phyloP scores from a whole-genome alignment of 2,113 vertebrate genomes.

The Chlamydotis undulata region DNA sequence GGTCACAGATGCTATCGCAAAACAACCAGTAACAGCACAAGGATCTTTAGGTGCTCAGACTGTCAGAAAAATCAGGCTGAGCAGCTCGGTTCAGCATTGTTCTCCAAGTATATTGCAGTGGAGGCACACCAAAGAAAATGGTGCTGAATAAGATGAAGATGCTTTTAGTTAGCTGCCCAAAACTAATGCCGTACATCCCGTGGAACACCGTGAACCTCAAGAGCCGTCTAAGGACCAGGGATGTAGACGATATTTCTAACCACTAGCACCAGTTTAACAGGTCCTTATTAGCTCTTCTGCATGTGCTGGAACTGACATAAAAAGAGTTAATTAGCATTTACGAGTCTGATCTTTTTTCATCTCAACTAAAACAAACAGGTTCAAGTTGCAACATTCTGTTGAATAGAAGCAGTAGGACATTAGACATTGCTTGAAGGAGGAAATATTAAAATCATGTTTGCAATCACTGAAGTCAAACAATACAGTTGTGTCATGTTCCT shows the following conservation, averaged over 20 bases:
- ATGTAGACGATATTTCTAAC: background rate
- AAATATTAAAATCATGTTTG: slow-evolving; percentile 25
- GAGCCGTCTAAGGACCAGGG: background rate
- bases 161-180: background rate
- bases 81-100: background rate
- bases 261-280: background rate
- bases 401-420: background rate
- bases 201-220: background rate
- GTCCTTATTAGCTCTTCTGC: background rate
- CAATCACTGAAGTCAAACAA: background rate
- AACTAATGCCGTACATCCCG: background rate
- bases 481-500: background rate
- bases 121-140: background rate
- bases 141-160: background rate
- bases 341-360: background rate
- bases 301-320: background rate
- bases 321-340: background rate
- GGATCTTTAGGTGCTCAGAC: background rate
- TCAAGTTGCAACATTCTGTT: background rate
- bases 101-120: slow-evolving; percentile 7
- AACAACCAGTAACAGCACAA: slow-evolving; percentile 6
- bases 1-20: slow-evolving; percentile 9
- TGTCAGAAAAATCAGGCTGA: slow-evolving; percentile 34
- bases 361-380: background rate
- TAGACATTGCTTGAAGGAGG: background rate